phyloP scores from a whole-genome alignment of 1,140 invertebrate genomes.

The Ostrea denselamellosa region DNA sequence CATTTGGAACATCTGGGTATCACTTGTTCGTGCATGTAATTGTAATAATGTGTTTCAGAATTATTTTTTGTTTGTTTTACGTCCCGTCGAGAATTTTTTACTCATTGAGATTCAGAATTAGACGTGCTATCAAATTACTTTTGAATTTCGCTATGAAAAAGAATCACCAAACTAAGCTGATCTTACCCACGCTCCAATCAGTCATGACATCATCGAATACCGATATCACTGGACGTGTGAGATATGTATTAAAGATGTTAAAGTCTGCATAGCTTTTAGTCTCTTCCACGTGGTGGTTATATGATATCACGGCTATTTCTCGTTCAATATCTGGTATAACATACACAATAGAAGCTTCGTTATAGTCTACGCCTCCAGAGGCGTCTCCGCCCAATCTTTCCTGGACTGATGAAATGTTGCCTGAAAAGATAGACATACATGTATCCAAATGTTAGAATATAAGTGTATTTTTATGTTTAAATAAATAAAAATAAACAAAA shows the following conservation, averaged over 20 bases:
- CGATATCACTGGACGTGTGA: background rate
- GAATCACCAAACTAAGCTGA: background rate
- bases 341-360: background rate
- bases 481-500: too few species aligned
- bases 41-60: too few species aligned
- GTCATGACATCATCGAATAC: slow-evolving; percentile 10
- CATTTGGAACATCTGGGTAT: too few species aligned
- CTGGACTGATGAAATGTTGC: background rate
- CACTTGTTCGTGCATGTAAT: too few species aligned
- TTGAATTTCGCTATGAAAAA: too few species aligned
- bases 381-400: background rate
- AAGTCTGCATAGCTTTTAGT: background rate
- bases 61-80: too few species aligned
- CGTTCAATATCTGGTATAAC: background rate
- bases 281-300: background rate
- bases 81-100: too few species aligned
- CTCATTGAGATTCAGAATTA: too few species aligned
- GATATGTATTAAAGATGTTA: background rate
- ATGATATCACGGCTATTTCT: background rate
- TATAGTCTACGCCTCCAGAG: background rate
- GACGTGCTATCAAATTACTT: too few species aligned
- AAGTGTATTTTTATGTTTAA: too few species aligned
- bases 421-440: background rate
- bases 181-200: slow-evolving; percentile 17
- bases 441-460: too few species aligned